Evolutionary conservation across 2,888 invertebrate genomes (phyloP).

Genomic region (Zele albiditarsus): DNA sequence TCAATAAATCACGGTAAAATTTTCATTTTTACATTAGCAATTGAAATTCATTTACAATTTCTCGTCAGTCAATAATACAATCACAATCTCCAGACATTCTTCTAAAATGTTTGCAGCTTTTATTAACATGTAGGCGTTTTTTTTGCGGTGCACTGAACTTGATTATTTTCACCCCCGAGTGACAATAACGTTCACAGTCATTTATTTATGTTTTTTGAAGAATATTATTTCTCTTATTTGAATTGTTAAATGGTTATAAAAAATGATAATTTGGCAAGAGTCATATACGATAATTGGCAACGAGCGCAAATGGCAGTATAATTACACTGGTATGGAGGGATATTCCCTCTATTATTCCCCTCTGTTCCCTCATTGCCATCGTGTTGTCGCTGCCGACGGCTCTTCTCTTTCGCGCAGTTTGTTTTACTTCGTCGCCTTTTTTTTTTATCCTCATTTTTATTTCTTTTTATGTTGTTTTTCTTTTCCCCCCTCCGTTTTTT

Average conservation of each 20-base stretch:
- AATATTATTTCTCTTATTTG: background rate
- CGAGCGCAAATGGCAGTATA: conserved; percentile 28
- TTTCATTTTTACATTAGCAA: no score
- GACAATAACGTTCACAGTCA: no score
- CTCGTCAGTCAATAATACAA: no score
- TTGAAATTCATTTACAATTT: no score
- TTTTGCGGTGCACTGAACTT: no score
- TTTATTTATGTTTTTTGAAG: background rate
- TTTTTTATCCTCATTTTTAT: conserved; percentile 48
- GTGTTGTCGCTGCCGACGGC: conserved; percentile 31
- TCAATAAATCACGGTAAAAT: no score
- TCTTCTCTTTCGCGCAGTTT: conserved; percentile 41
- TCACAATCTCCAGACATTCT: no score
- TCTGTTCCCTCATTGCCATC: conserved; percentile 5
- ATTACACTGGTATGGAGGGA: conserved; percentile 31
- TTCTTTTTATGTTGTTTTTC: background rate
- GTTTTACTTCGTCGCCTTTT: conserved; percentile 51
- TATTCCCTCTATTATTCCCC: background rate
- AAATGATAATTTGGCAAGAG: conserved; percentile 34
- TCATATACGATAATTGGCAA: conserved; percentile 32
- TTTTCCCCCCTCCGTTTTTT: no score
- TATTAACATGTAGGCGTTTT: no score
- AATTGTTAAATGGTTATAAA: conserved; percentile 7
- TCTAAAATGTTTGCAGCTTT: no score
- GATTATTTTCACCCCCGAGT: no score